phyloP scores from a whole-genome alignment of 2,113 vertebrate genomes.

The Festucalex cinctus region DNA sequence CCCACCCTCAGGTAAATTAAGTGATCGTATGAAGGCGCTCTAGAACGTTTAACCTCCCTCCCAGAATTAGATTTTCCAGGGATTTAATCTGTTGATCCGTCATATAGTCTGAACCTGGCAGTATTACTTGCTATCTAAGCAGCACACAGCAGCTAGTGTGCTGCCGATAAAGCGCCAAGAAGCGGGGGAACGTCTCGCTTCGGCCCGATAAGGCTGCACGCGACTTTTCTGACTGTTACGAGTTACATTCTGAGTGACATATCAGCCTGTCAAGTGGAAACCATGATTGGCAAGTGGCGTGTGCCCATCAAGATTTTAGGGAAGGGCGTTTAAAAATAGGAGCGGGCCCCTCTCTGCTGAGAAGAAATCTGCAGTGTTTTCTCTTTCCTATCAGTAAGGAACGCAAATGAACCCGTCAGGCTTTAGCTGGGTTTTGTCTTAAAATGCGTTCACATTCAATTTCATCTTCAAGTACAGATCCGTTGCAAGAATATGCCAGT shows the following conservation, averaged over 20 bases:
- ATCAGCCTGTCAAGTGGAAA: conserved; percentile 65
- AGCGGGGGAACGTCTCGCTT: conserved; percentile 65
- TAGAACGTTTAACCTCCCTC: conserved; percentile 15
- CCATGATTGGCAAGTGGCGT: conserved; percentile 73
- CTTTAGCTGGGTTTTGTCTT: background rate
- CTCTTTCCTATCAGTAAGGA: conserved; percentile 39
- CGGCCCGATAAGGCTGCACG: conserved; percentile 61
- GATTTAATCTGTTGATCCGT: conserved; percentile 62
- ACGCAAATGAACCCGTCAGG: conserved; percentile 26
- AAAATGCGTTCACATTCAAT: background rate
- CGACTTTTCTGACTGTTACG: conserved; percentile 59
- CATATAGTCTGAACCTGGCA: conserved; percentile 36
- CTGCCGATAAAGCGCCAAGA: conserved; percentile 61
- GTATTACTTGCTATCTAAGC: conserved; percentile 57
- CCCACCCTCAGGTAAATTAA: conserved; percentile 1
- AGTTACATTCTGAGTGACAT: conserved; percentile 68
- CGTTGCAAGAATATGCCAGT: background rate
- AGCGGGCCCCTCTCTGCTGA: background rate
- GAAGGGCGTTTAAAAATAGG: conserved; percentile 54
- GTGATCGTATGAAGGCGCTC: conserved; percentile 15
- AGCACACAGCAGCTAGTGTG: conserved; percentile 62
- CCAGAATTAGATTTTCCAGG: conserved; percentile 52
- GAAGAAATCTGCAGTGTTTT: conserved; percentile 27
- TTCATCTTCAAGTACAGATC: background rate
- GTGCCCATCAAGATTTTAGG: conserved; percentile 59